Conservation (phyloP, 2,113 vertebrate genomes). For the Propithecus coquereli region DNA sequence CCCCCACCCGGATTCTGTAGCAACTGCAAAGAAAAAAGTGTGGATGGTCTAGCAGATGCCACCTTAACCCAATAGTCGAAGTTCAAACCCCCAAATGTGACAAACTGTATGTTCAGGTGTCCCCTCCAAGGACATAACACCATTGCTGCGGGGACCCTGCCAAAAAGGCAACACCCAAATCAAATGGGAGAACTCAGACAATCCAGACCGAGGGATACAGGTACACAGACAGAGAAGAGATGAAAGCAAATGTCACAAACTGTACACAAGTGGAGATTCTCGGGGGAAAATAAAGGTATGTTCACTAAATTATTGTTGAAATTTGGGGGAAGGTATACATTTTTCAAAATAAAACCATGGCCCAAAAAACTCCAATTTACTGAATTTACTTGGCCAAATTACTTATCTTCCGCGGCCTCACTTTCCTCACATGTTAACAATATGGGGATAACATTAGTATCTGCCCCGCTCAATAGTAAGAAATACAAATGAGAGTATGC, state of each 20-base stretch:
- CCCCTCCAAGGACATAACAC: not conserved
- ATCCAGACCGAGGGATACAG: too few species aligned
- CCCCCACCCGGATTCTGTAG: too few species aligned
- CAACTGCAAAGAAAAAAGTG: too few species aligned
- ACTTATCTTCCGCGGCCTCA: not conserved
- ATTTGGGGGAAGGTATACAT: not conserved
- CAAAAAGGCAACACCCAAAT: too few species aligned
- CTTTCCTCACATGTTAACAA: not conserved
- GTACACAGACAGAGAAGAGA: too few species aligned
- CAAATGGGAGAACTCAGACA: too few species aligned
- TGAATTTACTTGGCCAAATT: not conserved
- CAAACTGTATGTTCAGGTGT: not conserved
- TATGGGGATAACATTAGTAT: not conserved
- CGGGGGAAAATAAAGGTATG: not conserved
- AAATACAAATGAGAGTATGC: not conserved
- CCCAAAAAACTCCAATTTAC: not conserved
- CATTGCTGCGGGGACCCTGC: not conserved
- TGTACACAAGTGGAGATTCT: not conserved
- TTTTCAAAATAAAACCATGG: not conserved
- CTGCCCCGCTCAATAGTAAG: not conserved
- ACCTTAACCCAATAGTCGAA: not conserved
- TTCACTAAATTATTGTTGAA: not conserved
- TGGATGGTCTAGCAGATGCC: not conserved
- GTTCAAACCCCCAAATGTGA: not conserved
- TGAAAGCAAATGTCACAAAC: too few species aligned